These are phyloP conservation scores for Synanceia verrucosa DNA, from an alignment of 2,797 vertebrate species.

Conservation along the genomic window DNA sequence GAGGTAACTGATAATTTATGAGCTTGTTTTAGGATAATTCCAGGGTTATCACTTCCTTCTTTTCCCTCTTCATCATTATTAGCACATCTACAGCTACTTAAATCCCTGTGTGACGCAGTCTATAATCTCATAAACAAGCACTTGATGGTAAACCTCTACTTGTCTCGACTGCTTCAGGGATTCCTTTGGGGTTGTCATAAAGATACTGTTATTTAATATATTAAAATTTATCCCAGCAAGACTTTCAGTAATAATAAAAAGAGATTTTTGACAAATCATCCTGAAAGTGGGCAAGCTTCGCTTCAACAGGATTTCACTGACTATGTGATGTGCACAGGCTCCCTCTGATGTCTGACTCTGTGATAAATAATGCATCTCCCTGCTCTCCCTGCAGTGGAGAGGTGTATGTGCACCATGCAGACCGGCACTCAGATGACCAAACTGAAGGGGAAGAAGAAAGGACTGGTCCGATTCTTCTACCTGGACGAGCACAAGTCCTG, in stretches of 20 bases:
- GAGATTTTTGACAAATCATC: not conserved
- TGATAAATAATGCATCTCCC: not conserved
- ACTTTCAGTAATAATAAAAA: not conserved
- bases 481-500: constrained; percentile 95
- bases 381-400: constrained; percentile 86
- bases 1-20: not conserved
- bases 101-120: constrained; percentile 48
- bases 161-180: not conserved
- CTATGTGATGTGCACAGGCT: not conserved
- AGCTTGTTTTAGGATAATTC: constrained; percentile 9
- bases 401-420: constrained; percentile 96
- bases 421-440: constrained; percentile 93
- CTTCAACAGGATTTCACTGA: not conserved
- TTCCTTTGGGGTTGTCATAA: not conserved
- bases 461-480: constrained; percentile 91
- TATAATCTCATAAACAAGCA: constrained; percentile 65
- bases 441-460: constrained; percentile 92
- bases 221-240: not conserved
- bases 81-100: constrained; percentile 38
- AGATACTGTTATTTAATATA: not conserved
- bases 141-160: constrained; percentile 45
- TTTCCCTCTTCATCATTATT: constrained; percentile 3
- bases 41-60: not conserved
- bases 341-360: not conserved
- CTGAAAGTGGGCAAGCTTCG: not conserved